Base-by-base conservation (phyloP, 2,888 invertebrate genomes). In the Leptarthrus brevirostris region DNA sequence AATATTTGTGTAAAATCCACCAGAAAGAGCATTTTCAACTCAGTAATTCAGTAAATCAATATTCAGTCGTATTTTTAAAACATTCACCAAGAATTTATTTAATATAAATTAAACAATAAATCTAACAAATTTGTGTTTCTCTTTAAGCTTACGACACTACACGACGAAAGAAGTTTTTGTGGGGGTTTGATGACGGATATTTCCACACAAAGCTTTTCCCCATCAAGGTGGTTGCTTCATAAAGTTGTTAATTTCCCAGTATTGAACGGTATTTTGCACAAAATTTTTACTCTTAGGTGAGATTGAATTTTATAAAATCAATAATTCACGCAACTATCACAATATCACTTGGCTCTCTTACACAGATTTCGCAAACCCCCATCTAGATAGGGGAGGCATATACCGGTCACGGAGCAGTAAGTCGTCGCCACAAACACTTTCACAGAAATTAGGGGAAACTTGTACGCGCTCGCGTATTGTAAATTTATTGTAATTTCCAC, bases 281-380 rank as follows among this genome's bases (percentile, higher is more conserved):
- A 5, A 44, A 66, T 16, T 16, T 52, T 52, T 52, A 2, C 47
- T 24, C 49, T 52, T 30, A 52, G 52, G 69, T 69, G 69, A 52
- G 69, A 69, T 34, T 49, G 20, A 36, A 52, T 26, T 69, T 69
- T 34, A 69, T 24, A 69, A 69, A 69, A 69, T 69, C 69, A 69
- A 69, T 69, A 69, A 69, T 69, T 52, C 52, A 52, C 69, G 40
- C 69, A 49, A 69, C 69, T 69, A 69, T 52, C 52, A 69, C 69
- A 69, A 18, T 30, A 20, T 49, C 30, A 69, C 52, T 69, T 52
- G 40, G 14, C 64, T 69, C 69, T 69, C 69, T 69, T 49, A 26
- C 30, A 16, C 12, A 26, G 6, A n/a, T 24, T 54, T 69, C 40
- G 3, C 18, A 52, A 20, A 49, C 16, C 69, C 69, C 69, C 49